Base-by-base conservation (phyloP, 2,113 vertebrate species). In the Planiliza haematocheilus region DNA sequence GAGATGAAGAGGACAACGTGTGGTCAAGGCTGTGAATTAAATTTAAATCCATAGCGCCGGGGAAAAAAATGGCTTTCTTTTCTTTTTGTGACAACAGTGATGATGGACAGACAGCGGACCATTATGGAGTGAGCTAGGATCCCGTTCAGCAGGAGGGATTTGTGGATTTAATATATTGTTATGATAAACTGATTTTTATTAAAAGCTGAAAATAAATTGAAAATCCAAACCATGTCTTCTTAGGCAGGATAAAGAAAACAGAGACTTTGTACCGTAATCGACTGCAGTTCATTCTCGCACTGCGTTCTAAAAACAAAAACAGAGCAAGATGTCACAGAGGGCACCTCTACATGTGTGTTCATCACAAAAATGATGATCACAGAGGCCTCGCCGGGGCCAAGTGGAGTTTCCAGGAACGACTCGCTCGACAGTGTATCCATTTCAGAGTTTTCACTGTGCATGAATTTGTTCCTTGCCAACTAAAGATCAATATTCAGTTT, bases 21-120 rank as follows among this genome's bases (percentile, higher is more conserved):
- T 61, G 61, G 79, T 85, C 85, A 76, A 80, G 74, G 82, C 30
- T 83, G 64, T 17, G 30, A 76, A 10, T 64, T 24, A 43, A 57
- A 20, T 58, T 59, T 74, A 18, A 70, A 72, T 48, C 18, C 11
- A 4, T 16, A 34, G 41, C 9, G 1, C 7, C 37, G 8, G 24
- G 24, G 50, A 66, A 37, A 52, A 17, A 66, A 73, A 55, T 42
- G 20, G 39, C 36, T 43, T 17, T 67, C 16, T 1, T 24, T n/a
- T 66, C 46, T 73, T 65, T 79, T 43, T 48, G 48, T 37, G 37
- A 58, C 52, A 65, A 39, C 17, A 14, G 39, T 14, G 60, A 52
- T 68, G 24, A 46, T n/a, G 24, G 49, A 36, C 9, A 43, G 48
- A 57, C 2, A 11, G 62, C 52, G 57, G 45, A 73, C 63, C 7